Percentiles rank a stretch among this genome's conserved stretches.
Conservation (phyloP, 2,888 invertebrate species). For the Ectropis crepuscularia region DNA sequence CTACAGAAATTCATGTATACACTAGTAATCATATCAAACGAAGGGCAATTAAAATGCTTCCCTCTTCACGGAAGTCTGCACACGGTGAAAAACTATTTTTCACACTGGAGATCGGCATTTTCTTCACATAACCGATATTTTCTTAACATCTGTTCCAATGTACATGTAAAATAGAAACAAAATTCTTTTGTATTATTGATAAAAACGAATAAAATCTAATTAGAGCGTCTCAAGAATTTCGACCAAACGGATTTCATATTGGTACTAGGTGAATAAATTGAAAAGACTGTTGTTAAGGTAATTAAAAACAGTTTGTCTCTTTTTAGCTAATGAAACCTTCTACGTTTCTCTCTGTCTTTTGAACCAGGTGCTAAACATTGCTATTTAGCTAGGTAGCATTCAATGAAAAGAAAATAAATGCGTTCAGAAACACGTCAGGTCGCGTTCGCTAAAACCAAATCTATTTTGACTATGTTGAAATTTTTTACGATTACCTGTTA, state of each 20-base stretch:
- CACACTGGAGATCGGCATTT: slow-evolving; percentile 43
- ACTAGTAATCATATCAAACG: slow-evolving; percentile 63
- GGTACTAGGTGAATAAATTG: slow-evolving; percentile 47
- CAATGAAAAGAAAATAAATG: slow-evolving; percentile 32
- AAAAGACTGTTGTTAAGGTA: slow-evolving; percentile 39
- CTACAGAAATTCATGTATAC: slow-evolving; percentile 56
- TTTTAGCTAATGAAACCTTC: slow-evolving; percentile 17
- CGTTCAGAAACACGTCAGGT: slow-evolving; percentile 54
- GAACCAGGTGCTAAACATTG: slow-evolving; percentile 6
- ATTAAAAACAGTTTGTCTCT: slow-evolving; percentile 38
- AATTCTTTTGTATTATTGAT: slow-evolving; percentile 68
- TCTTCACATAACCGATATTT: slow-evolving; percentile 28
- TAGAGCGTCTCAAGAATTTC: slow-evolving; percentile 68
- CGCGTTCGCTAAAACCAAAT: too few species aligned
- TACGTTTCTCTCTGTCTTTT: slow-evolving; percentile 36
- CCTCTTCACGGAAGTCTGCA: slow-evolving; percentile 64
- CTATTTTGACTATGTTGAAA: too few species aligned
- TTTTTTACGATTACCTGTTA: too few species aligned
- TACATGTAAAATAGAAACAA: slow-evolving; percentile 37
- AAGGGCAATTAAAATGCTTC: slow-evolving; percentile 76
- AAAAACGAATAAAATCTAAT: slow-evolving; percentile 59
- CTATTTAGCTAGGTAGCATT: slow-evolving; percentile 44
- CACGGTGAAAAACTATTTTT: slow-evolving; percentile 51
- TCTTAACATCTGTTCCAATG: slow-evolving; percentile 27
- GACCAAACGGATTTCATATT: slow-evolving; percentile 67